Evolutionary conservation across 2,113 vertebrate genomes (phyloP).

Genomic region (Notarius lentiginosus): DNA sequence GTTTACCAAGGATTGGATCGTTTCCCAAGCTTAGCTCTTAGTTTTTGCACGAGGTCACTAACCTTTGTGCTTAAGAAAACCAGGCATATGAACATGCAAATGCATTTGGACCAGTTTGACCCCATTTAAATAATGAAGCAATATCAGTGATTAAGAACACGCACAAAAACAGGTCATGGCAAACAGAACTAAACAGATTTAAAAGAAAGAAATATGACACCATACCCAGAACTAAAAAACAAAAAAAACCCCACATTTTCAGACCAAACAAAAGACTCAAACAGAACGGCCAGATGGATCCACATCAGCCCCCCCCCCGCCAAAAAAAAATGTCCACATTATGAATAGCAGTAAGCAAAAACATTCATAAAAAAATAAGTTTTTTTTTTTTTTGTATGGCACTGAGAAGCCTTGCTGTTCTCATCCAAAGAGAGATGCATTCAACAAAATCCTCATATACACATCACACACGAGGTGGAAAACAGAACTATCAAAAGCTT

Average conservation of each 20-base stretch:
- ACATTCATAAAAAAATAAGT: background rate
- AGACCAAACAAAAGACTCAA: background rate
- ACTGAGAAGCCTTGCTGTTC: conserved; percentile 29
- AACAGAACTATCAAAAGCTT: conserved; percentile 63
- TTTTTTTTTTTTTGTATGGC: background rate
- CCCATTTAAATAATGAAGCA: conserved; percentile 13
- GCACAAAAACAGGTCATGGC: background rate
- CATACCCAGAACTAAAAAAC: too few relatives aligned
- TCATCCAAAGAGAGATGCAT: conserved; percentile 13
- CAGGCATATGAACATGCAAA: background rate
- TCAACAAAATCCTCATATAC: conserved; percentile 41
- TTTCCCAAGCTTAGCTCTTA: background rate
- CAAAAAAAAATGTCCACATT: background rate
- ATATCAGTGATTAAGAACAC: background rate
- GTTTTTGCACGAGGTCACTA: background rate
- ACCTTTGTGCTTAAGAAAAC: background rate
- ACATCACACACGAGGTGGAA: conserved; percentile 55
- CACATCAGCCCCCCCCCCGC: background rate
- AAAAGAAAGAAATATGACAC: too few relatives aligned
- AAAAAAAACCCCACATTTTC: background rate
- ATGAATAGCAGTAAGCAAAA: background rate
- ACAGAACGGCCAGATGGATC: conserved; percentile 21
- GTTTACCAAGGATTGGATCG: background rate
- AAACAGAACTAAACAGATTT: background rate
- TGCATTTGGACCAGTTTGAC: conserved; percentile 17